These are phyloP conservation scores for Phyllostomus discolor DNA, from an alignment of 2,113 vertebrate species.

Conservation along the genomic window DNA sequence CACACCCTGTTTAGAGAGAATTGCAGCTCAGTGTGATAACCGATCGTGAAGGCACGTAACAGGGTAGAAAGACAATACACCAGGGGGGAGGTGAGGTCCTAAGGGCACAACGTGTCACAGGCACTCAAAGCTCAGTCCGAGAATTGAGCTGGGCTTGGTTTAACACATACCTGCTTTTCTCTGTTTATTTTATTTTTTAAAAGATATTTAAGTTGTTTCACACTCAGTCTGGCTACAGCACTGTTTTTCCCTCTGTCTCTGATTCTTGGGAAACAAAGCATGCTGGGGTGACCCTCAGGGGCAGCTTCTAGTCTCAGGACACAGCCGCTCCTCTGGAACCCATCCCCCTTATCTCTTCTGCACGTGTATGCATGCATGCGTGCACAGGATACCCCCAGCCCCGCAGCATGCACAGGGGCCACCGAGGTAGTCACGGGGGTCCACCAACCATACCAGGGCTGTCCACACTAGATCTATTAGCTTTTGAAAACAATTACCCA, in stretches of 20 bases:
- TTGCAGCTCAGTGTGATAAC: neutral
- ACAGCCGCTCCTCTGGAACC: neutral
- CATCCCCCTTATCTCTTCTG: neutral
- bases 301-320: neutral
- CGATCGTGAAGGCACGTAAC: neutral
- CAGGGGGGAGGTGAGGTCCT: neutral
- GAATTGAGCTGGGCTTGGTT: neutral
- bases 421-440: neutral
- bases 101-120: neutral
- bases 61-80: neutral
- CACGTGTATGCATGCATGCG: accelerated
- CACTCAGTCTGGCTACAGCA: neutral
- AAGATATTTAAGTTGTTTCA: neutral
- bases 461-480: neutral
- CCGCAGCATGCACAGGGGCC: neutral
- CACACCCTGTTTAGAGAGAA: neutral
- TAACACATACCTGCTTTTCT: neutral
- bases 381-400: accelerated
- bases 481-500: neutral
- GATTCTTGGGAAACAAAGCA: neutral
- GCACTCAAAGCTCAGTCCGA: neutral
- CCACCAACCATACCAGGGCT: neutral
- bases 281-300: neutral
- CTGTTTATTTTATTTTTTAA: no score
- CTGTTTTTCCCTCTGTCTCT: neutral